Evolutionary conservation across 2,888 invertebrate species (phyloP), one percentile per base, ranked within the genome.

Genomic region (Rhorus exstirpatorius): DNA sequence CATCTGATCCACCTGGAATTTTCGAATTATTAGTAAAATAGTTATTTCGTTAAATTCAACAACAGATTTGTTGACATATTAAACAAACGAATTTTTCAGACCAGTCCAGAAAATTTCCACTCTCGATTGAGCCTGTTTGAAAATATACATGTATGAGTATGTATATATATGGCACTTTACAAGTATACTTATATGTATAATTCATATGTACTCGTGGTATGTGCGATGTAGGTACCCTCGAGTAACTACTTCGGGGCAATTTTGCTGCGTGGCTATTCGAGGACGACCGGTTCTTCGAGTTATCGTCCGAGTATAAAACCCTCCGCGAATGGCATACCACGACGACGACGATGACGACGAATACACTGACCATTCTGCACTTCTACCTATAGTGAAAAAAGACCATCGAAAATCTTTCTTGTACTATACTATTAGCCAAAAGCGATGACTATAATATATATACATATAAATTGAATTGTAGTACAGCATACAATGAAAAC

Each of bases 261-360:
- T 67, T 68, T 14, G 17, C 38, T 41, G 58, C 41, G 44, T 63
- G 44, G 58, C 53, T 21, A 63, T 53, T 78, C 72, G 72, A 68
- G 78, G 72, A 78, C 74, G 78, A 78, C 78, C 77, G 61, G 78
- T 74, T 78, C 61, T 68, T 35, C 35, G 55, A 49, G 49, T 72
- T 53, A 68, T 72, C 58, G 21, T 67, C 35, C 19, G n/a, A 53
- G 61, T 65, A n/a, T n/a, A n/a, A 74, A 68, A 76, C 46, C 55
- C 53, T 58, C 26, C 14, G 51, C 26, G 49, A 68, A 53, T 74
- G 46, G 67, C 71, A 65, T 58, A 58, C 65, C 31, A 31, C 24
- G 63, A 63, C 63, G 35, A 65, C 63, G 35, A 71, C 63, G 35
- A 65, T 55, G 35, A 71, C 71, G 31, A 65, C 14, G 19, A 49